Percentiles rank a stretch among this genome's conserved stretches.
Conservation (phyloP, 2,797 vertebrate genomes). For the Phylloscopus collybita region DNA sequence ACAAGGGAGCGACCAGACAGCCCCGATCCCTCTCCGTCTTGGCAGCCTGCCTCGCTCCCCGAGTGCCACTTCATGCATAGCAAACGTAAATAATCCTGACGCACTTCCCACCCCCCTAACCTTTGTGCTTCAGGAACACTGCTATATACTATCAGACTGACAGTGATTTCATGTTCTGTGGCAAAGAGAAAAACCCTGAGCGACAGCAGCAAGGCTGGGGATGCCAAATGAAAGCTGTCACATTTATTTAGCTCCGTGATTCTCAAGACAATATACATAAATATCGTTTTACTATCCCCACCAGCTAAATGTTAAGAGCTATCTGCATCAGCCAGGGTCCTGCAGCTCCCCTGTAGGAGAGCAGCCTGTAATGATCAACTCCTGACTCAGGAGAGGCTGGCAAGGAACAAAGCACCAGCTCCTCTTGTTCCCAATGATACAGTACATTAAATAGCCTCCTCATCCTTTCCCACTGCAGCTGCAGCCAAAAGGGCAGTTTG, state of each 20-base stretch:
- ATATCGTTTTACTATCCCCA: constrained; percentile 25
- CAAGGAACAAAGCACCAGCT: not conserved
- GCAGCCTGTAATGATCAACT: not conserved
- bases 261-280: constrained; percentile 43
- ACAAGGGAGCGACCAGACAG: not conserved
- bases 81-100: constrained; percentile 32
- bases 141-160: constrained; percentile 41
- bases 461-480: not conserved
- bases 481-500: not conserved
- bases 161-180: constrained; percentile 55
- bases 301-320: constrained; percentile 14
- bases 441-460: not conserved
- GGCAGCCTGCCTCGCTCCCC: constrained; percentile 36
- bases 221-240: constrained; percentile 55
- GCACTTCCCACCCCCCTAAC: constrained; percentile 25
- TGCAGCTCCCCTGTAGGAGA: not conserved
- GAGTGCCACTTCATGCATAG: constrained; percentile 26
- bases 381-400: not conserved
- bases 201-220: constrained; percentile 51
- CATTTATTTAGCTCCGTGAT: constrained; percentile 44
- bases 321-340: constrained; percentile 10
- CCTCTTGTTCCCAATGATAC: not conserved
- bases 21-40: not conserved
- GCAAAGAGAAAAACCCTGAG: constrained; percentile 52
- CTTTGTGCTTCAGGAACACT: constrained; percentile 22